Conservation (phyloP, 2,888 invertebrate species). For the Lasioglossum zephyrum region DNA sequence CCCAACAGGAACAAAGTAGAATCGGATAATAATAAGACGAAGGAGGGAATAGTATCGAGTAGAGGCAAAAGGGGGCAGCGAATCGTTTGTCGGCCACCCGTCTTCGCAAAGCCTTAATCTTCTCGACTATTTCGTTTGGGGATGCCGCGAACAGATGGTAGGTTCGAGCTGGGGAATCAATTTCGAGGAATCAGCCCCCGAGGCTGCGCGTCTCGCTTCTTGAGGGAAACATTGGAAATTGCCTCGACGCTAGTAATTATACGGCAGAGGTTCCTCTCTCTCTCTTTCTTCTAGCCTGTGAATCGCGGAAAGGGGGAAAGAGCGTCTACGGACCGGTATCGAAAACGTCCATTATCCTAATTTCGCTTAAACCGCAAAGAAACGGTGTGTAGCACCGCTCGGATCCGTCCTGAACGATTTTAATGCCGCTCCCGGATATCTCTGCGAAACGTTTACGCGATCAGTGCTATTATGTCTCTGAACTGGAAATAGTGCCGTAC, state of each 20-base stretch:
- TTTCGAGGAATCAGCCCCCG: conserved; percentile 72
- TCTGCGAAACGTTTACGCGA: not conserved
- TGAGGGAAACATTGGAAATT: conserved; percentile 67
- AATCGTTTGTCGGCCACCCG: conserved; percentile 45
- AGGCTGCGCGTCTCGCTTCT: conserved; percentile 57
- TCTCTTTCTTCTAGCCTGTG: not conserved
- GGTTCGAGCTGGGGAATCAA: conserved; percentile 70
- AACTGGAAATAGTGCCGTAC: not conserved
- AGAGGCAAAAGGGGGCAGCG: conserved; percentile 34
- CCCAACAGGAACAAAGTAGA: not conserved
- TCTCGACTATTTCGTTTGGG: conserved; percentile 73
- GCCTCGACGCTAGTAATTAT: conserved; percentile 66
- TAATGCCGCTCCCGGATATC: not conserved
- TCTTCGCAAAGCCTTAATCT: conserved; percentile 69
- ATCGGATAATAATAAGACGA: not conserved
- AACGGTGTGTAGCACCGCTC: not conserved
- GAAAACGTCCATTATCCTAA: conserved; percentile 46
- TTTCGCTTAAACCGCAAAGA: conserved; percentile 34
- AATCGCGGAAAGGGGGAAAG: not conserved
- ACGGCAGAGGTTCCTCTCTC: conserved; percentile 26
- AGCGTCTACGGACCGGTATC: not conserved
- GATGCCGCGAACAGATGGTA: conserved; percentile 74
- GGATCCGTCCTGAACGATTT: conserved; percentile 2
- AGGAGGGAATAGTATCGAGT: conserved; percentile 56
- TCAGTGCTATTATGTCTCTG: not conserved